phyloP scores from a whole-genome alignment of 2,797 vertebrate species.

The Rhyacichthys aspro region DNA sequence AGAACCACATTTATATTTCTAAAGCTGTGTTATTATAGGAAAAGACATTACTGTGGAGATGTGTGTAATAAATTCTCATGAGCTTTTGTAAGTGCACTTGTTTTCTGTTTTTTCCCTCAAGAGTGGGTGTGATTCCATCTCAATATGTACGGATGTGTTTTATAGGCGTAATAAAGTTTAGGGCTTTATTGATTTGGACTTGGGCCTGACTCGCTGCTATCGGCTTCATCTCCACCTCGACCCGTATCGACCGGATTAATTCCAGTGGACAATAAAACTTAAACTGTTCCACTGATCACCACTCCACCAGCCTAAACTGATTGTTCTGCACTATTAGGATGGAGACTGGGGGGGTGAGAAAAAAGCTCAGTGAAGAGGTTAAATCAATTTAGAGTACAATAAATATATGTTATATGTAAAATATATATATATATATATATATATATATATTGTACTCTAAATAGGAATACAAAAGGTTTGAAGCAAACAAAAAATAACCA shows the following conservation, averaged over 20 bases:
- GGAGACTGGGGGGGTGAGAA: neutral
- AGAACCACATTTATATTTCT: no score
- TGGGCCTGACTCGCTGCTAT: conserved; percentile 46
- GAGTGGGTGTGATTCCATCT: conserved; percentile 17
- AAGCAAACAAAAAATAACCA: no score
- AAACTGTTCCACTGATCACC: conserved; percentile 61
- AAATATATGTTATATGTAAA: no score
- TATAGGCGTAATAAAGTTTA: conserved; percentile 54
- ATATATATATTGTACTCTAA: no score
- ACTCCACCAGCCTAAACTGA: conserved; percentile 51
- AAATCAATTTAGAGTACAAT: no score
- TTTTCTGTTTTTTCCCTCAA: neutral
- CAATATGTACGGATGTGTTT: conserved; percentile 36
- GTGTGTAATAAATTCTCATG: neutral
- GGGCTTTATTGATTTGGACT: conserved; percentile 57
- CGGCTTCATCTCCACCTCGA: conserved; percentile 46
- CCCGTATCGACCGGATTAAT: conserved; percentile 49
- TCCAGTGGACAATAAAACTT: conserved; percentile 56
- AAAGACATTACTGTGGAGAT: no score
- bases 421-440: no score
- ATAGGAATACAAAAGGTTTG: no score
- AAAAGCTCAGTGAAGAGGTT: neutral
- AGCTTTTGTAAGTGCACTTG: neutral
- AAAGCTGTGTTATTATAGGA: no score
- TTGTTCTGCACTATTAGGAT: conserved; percentile 48